Percentiles rank a stretch among this genome's conserved stretches.
phyloP scores from a whole-genome alignment of 2,113 vertebrate genomes.

The Muscicapa adusta region DNA sequence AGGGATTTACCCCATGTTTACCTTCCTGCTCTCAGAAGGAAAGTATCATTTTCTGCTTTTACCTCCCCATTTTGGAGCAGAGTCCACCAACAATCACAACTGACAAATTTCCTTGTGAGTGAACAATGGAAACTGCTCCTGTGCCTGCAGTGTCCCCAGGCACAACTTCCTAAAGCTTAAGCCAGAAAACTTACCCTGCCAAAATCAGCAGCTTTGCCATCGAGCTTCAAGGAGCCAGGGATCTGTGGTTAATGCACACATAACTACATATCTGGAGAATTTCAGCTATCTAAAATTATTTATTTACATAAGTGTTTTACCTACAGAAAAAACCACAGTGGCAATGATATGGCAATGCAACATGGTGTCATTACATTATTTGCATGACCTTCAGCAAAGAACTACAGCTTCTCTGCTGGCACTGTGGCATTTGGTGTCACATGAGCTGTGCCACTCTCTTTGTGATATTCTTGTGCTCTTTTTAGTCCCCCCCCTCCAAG shows the following conservation, averaged over 20 bases:
- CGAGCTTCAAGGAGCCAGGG: neutral
- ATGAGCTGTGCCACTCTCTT: neutral
- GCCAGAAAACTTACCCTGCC: neutral
- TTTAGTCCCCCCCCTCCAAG: neutral
- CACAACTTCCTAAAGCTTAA: neutral
- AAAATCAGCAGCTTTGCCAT: neutral
- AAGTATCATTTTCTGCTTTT: neutral
- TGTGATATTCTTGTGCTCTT: neutral
- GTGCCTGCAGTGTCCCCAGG: neutral
- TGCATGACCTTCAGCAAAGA: neutral
- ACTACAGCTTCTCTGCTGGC: neutral
- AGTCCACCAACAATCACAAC: neutral
- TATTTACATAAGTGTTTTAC: neutral
- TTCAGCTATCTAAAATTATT: neutral
- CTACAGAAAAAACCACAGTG: neutral
- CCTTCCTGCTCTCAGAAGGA: neutral
- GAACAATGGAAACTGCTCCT: neutral
- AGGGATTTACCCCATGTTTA: neutral
- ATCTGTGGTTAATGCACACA: neutral
- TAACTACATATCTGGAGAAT: neutral
- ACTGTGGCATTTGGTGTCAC: neutral
- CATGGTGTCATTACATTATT: neutral
- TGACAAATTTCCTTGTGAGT: neutral
- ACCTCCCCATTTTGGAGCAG: neutral
- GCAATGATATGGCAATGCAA: fast-evolving